A percentile compares a stretch with the other conserved stretches of the same genome.
Evolutionary conservation across 2,888 invertebrate species (phyloP).

Genomic region (Pasiphila rectangulata): DNA sequence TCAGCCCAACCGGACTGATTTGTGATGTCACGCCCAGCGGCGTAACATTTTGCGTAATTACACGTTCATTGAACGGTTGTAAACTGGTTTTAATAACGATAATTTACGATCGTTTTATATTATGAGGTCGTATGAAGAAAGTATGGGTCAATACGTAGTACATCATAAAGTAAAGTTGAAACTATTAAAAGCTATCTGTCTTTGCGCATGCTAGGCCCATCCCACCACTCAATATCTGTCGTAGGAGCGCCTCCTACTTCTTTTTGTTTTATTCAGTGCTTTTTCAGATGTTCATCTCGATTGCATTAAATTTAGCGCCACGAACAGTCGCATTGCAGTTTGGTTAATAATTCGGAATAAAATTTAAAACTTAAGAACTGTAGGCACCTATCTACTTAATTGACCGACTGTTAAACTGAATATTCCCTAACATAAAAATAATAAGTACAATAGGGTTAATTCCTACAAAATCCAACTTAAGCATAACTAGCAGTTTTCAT

Average conservation of each 20-base stretch:
- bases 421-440: too few species aligned
- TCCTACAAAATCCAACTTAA: too few species aligned
- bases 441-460: too few species aligned
- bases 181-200: slow-evolving; percentile 62
- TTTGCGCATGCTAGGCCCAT: slow-evolving; percentile 79
- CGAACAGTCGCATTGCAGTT: not conserved
- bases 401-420: too few species aligned
- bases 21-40: slow-evolving; percentile 81
- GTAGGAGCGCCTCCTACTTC: slow-evolving; percentile 76
- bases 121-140: slow-evolving; percentile 68
- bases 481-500: too few species aligned
- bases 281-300: slow-evolving; percentile 64
- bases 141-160: slow-evolving; percentile 63
- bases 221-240: slow-evolving; percentile 82
- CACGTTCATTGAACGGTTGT: slow-evolving; percentile 66
- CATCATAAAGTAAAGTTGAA: slow-evolving; percentile 54
- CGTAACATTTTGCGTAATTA: slow-evolving; percentile 81
- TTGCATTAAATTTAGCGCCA: not conserved
- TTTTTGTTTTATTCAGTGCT: slow-evolving; percentile 75
- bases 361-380: too few species aligned
- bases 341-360: not conserved
- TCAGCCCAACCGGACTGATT: slow-evolving; percentile 74
- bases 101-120: slow-evolving; percentile 67
- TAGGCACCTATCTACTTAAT: too few species aligned
- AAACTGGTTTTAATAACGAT: slow-evolving; percentile 77